These are phyloP conservation scores for Rhorus exstirpatorius DNA, from an alignment of 2,888 invertebrate species.

Conservation along the genomic window DNA sequence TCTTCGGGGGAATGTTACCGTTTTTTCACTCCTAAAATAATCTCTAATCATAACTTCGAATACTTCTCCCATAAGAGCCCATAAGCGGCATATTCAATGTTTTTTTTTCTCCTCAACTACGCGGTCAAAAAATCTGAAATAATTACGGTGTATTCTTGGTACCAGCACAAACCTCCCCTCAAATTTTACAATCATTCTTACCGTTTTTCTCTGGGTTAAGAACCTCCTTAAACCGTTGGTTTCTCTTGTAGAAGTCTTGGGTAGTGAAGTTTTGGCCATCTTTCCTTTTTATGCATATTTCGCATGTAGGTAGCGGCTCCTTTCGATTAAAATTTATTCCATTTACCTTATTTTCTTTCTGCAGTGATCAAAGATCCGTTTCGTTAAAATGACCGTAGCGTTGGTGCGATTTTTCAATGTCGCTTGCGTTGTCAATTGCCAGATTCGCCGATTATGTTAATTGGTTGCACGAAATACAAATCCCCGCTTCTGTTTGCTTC, in stretches of 20 bases:
- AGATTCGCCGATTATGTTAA: not conserved
- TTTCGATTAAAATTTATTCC: too few relatives aligned
- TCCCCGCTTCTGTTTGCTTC: slow-evolving; percentile 20
- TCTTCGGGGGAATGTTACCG: too few relatives aligned
- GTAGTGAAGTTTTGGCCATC: slow-evolving; percentile 28
- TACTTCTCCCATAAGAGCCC: too few relatives aligned
- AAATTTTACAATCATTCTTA: too few relatives aligned
- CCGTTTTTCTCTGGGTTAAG: too few relatives aligned
- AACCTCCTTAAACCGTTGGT: not conserved
- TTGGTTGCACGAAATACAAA: slow-evolving; percentile 1
- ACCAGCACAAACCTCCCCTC: too few relatives aligned
- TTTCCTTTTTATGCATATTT: slow-evolving; percentile 57
- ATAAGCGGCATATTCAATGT: too few relatives aligned
- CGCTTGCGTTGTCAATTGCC: not conserved
- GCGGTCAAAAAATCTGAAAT: too few relatives aligned
- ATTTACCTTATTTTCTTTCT: not conserved
- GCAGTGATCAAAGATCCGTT: slow-evolving; percentile 1
- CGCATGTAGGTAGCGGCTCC: slow-evolving; percentile 8
- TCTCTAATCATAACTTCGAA: too few relatives aligned
- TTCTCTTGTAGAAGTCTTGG: not conserved
- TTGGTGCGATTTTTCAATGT: slow-evolving; percentile 12
- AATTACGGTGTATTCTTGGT: too few relatives aligned
- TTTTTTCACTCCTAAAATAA: too few relatives aligned
- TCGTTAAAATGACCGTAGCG: slow-evolving; percentile 17
- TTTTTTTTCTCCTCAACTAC: too few relatives aligned